A percentile compares a stretch with the other conserved stretches of the same genome.
These are phyloP conservation scores for Sipha flava DNA, from an alignment of 1,140 invertebrate genomes.

Conservation along the genomic window DNA sequence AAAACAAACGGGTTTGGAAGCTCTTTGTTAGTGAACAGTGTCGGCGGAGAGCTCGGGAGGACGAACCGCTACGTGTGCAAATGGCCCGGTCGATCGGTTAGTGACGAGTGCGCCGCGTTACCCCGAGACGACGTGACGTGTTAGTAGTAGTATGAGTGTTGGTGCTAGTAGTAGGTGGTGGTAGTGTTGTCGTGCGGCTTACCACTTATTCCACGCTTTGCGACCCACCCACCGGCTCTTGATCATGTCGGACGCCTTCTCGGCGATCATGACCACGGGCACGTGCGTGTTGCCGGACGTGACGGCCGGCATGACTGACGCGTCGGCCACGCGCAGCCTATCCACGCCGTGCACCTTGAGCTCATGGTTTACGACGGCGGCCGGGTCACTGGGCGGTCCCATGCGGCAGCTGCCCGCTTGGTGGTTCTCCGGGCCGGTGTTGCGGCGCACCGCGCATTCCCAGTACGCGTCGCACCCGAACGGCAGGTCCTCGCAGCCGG, in stretches of 20 bases:
- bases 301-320: constrained; percentile 67
- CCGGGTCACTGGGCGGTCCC: constrained; percentile 58
- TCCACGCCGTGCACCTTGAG: constrained; percentile 59
- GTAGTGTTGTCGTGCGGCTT: not conserved
- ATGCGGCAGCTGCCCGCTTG: constrained; percentile 75
- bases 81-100: no score
- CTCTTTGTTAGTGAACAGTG: no score
- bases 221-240: constrained; percentile 55
- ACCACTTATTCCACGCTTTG: constrained; percentile 39
- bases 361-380: constrained; percentile 62
- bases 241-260: constrained; percentile 69
- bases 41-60: no score
- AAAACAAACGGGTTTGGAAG: no score
- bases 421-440: constrained; percentile 74
- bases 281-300: constrained; percentile 73
- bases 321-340: constrained; percentile 64
- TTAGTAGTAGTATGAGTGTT: not conserved
- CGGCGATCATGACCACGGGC: constrained; percentile 73
- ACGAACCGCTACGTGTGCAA: no score
- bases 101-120: no score
- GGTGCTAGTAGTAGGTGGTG: not conserved
- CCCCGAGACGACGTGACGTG: no score
- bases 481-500: constrained; percentile 60
- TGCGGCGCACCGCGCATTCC: constrained; percentile 64
- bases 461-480: constrained; percentile 71